Base-by-base conservation (phyloP, 2,888 invertebrate genomes). In the Gastracanthus pulcherrimus region DNA sequence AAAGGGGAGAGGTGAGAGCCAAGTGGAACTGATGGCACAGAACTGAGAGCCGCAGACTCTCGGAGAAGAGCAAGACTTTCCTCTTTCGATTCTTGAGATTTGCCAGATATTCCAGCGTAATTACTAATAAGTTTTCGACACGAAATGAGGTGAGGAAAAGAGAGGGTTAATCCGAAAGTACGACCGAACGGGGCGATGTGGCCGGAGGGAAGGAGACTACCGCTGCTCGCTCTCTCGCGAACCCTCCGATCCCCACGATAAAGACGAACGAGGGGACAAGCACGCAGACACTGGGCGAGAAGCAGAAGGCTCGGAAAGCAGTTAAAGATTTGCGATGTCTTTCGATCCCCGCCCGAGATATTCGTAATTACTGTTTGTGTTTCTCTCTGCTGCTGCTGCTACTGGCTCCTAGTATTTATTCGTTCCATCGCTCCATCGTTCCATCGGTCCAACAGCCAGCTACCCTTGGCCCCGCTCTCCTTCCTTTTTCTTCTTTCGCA, bases 291-390 rank as follows among this genome's bases (percentile, higher is more conserved):
- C 71, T 72, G 11, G 84, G 36, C 19, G 36, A 83, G 84, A 82
- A 86, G 85, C 86, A 84, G 88, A 87, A 88, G 88, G 87, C 88
- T 89, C 74, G 80, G 80, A 87, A 89, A 89, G 89, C 91, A 90
- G 91, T 90, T 90, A 90, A 91, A 91, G 90, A 91, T 91, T 89
- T 89, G 90, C 91, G 88, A 91, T 91, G 91, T 91, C 91, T 91
- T 91, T 91, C 90, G 91, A 91, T 91, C 90, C 89, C 89, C 87
- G 83, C 86, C 88, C 87, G 87, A 91, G 91, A 91, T 91, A 91
- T 90, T 90, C 90, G 91, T 91, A 91, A 91, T 91, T 91, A 91
- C 91, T 91, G 91, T 91, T 91, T 91, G 91, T 91, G 89, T 91
- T 91, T 90, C 91, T 87, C 87, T 87, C 41, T 34, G 60, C 60